These are phyloP conservation scores for Peromyscus californicus DNA, from an alignment of 2,113 vertebrate genomes.

Conservation along the genomic window DNA sequence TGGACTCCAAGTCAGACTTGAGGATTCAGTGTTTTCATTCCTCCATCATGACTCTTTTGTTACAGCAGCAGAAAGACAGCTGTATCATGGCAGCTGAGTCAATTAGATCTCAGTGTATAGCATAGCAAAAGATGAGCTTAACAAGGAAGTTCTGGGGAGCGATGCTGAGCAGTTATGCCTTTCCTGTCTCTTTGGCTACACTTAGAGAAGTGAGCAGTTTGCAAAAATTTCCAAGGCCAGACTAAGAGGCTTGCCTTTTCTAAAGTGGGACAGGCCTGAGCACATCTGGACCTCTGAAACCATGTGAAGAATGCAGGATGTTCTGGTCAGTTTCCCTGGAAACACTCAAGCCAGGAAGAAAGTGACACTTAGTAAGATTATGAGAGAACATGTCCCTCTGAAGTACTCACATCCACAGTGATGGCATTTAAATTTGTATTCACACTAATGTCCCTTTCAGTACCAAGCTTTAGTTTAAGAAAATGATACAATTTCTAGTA, in stretches of 20 bases:
- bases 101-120: background rate
- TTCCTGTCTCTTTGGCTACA: background rate
- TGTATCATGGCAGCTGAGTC: background rate
- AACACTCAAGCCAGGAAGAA: slow-evolving; percentile 3
- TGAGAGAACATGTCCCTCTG: slow-evolving; percentile 2
- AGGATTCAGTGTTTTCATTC: background rate
- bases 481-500: slow-evolving; percentile 28
- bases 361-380: background rate
- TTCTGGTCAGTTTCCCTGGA: slow-evolving; percentile 23
- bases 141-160: background rate
- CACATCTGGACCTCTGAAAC: background rate
- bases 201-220: background rate
- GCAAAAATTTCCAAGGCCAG: background rate
- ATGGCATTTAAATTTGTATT: slow-evolving; percentile 44
- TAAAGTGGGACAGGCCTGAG: background rate
- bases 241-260: background rate
- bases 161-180: background rate
- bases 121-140: background rate
- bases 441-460: slow-evolving; percentile 33
- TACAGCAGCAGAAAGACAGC: background rate
- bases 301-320: background rate
- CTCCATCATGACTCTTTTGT: background rate
- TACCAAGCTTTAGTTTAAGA: slow-evolving; percentile 41
- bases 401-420: background rate
- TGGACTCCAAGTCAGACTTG: background rate